These are phyloP conservation scores for Caranx ignobilis DNA, from an alignment of 2,113 vertebrate genomes.

Conservation along the genomic window DNA sequence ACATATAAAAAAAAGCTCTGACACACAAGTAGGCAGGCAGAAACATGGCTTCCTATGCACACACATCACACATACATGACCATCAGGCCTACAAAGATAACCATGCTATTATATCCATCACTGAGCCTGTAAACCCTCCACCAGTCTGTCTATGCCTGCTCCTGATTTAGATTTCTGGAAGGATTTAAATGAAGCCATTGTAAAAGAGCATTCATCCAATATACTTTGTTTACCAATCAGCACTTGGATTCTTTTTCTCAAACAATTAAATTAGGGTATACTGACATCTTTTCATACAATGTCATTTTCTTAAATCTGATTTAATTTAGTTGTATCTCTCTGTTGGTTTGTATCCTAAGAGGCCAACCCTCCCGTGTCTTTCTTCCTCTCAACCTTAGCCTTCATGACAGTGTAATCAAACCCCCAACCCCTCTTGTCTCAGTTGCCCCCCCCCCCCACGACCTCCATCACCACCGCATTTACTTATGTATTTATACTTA, in stretches of 20 bases:
- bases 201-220: slow-evolving; percentile 25
- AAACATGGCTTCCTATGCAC: slow-evolving; percentile 12
- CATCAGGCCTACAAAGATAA: slow-evolving; percentile 59
- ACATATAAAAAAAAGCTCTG: slow-evolving; percentile 41
- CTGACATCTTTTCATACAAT: not conserved
- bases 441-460: not conserved
- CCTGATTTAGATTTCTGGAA: slow-evolving; percentile 39
- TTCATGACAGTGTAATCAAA: slow-evolving; percentile 44
- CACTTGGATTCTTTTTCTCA: not conserved
- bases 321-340: not conserved
- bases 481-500: slow-evolving; percentile 53
- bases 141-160: slow-evolving; percentile 42
- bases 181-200: slow-evolving; percentile 33
- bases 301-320: not conserved
- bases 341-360: slow-evolving; percentile 13
- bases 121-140: slow-evolving; percentile 46
- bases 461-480: not conserved
- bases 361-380: slow-evolving; percentile 15
- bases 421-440: slow-evolving; percentile 28
- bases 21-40: slow-evolving; percentile 39
- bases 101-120: slow-evolving; percentile 53
- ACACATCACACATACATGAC: slow-evolving; percentile 9
- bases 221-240: not conserved
- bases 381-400: slow-evolving; percentile 35
- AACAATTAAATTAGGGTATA: not conserved